phyloP scores from a whole-genome alignment of 2,888 invertebrate genomes.

The Ormyrus labotus region DNA sequence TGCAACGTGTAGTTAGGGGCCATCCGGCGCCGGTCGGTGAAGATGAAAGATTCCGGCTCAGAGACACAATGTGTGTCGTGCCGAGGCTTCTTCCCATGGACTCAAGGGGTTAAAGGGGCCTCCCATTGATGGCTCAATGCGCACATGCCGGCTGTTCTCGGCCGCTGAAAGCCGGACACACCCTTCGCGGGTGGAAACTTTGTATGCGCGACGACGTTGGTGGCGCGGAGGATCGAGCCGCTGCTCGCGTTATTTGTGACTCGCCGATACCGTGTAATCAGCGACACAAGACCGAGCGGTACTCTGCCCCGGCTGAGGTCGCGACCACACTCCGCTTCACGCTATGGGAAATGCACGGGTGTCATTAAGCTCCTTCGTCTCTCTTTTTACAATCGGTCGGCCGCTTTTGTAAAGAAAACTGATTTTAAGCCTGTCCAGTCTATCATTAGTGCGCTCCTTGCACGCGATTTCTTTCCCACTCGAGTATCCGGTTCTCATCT shows the following conservation, averaged over 20 bases:
- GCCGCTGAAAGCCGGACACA: conserved; percentile 53
- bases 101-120: conserved; percentile 52
- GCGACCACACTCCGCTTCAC: conserved; percentile 52
- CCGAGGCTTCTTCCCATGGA: conserved; percentile 23
- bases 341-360: conserved; percentile 72
- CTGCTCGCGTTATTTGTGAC: conserved; percentile 66
- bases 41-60: conserved; percentile 70
- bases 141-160: not conserved
- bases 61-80: conserved; percentile 54
- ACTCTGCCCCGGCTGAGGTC: not conserved
- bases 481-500: not conserved
- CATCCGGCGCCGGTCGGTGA: conserved; percentile 69
- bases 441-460: conserved; percentile 40
- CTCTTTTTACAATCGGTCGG: conserved; percentile 24
- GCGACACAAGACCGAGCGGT: conserved; percentile 46
- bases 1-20: conserved; percentile 71
- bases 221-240: conserved; percentile 52
- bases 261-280: conserved; percentile 72
- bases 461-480: conserved; percentile 49
- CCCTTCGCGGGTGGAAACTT: conserved; percentile 60
- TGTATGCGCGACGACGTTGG: conserved; percentile 61
- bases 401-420: conserved; percentile 46
- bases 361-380: conserved; percentile 65
- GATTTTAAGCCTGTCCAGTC: conserved; percentile 46
- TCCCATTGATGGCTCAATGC: conserved; percentile 69